A percentile compares a stretch with the other conserved stretches of the same genome.
phyloP scores from a whole-genome alignment of 2,888 invertebrate genomes.

The Diloba caeruleocephala region DNA sequence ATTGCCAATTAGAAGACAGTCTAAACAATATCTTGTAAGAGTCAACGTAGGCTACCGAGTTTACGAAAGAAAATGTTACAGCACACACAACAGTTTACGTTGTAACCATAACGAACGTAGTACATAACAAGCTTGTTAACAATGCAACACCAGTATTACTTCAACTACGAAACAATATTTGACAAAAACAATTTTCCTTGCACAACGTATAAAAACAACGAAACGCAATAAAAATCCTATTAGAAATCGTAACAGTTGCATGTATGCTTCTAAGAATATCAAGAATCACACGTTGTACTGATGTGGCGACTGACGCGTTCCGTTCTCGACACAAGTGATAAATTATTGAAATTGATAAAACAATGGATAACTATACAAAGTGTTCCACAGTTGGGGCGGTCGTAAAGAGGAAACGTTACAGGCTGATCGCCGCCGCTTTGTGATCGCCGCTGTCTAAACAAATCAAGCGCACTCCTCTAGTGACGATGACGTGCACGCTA shows the following conservation, averaged over 20 bases:
- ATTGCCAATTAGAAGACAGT: neutral
- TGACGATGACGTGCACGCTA: slow-evolving; percentile 46
- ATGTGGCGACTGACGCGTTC: slow-evolving; percentile 79
- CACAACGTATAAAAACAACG: slow-evolving; percentile 25
- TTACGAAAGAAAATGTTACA: slow-evolving; percentile 9
- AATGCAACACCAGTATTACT: slow-evolving; percentile 4
- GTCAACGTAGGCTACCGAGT: neutral
- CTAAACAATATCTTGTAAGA: neutral
- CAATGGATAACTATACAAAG: slow-evolving; percentile 84
- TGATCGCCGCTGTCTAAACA: slow-evolving; percentile 85
- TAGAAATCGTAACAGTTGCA: slow-evolving; percentile 48
- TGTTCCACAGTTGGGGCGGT: slow-evolving; percentile 84
- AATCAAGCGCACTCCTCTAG: slow-evolving; percentile 68
- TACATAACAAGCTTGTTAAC: slow-evolving; percentile 11
- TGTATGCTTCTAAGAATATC: slow-evolving; percentile 72
- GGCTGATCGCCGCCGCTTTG: slow-evolving; percentile 76
- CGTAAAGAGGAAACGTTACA: slow-evolving; percentile 86
- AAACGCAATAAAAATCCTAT: slow-evolving; percentile 38
- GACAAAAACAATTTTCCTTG: slow-evolving; percentile 23
- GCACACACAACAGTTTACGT: slow-evolving; percentile 1
- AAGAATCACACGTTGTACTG: slow-evolving; percentile 73
- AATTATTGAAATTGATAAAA: slow-evolving; percentile 89
- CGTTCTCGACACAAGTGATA: slow-evolving; percentile 80
- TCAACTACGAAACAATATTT: slow-evolving; percentile 15
- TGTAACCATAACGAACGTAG: slow-evolving; percentile 7